These are phyloP conservation scores for Coregonus sp. DNA, from an alignment of 2,797 vertebrate genomes.

Conservation along the genomic window DNA sequence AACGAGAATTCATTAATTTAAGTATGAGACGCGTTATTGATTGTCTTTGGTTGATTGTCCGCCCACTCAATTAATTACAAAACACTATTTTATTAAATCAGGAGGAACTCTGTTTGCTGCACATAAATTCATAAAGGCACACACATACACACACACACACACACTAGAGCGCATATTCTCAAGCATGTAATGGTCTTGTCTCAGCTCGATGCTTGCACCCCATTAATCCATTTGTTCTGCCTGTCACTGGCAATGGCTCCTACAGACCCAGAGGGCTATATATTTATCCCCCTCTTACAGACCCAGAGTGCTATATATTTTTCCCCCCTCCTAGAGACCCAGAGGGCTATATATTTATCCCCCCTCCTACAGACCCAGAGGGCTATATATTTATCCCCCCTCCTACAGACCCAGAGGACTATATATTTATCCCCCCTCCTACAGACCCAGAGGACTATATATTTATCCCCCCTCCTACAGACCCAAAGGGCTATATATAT, in stretches of 20 bases:
- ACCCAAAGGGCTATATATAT: too few species aligned
- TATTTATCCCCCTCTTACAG: not conserved
- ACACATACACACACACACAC: conserved; percentile 5
- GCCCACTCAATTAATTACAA: not conserved
- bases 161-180: not conserved
- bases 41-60: not conserved
- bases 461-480: too few species aligned
- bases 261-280: not conserved
- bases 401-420: not conserved
- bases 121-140: not conserved
- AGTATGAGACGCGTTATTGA: not conserved
- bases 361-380: too few species aligned
- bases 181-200: conserved; percentile 13
- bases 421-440: not conserved
- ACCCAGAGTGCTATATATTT: not conserved
- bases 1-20: not conserved
- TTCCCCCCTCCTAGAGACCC: not conserved
- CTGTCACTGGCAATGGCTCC: conserved; percentile 8
- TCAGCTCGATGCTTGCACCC: not conserved
- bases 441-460: too few species aligned
- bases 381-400: not conserved
- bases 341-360: not conserved
- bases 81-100: not conserved
- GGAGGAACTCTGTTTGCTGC: not conserved
- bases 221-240: conserved; percentile 22